phyloP scores from a whole-genome alignment of 2,113 vertebrate species.

The Pandion haliaetus region DNA sequence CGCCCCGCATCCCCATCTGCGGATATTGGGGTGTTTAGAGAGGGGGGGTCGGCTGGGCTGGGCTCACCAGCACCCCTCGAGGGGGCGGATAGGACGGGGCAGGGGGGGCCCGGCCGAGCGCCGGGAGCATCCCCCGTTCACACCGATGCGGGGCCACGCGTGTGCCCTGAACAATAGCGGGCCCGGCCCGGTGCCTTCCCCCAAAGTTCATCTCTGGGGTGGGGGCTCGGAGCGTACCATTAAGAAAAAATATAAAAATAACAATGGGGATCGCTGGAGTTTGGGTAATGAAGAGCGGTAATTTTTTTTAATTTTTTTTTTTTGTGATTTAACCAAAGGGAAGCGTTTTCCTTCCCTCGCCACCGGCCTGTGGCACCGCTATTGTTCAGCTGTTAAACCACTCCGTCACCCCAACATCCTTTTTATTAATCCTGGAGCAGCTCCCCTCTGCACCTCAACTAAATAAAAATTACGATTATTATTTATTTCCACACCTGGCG shows the following conservation, averaged over 20 bases:
- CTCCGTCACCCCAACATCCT: neutral
- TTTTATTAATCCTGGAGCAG: neutral
- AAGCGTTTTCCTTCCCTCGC: neutral
- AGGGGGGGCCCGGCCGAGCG: neutral
- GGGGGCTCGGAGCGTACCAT: neutral
- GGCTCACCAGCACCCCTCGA: neutral
- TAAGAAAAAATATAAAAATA: neutral
- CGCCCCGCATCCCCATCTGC: fast-evolving
- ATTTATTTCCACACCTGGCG: neutral
- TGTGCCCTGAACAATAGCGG: conserved; percentile 56
- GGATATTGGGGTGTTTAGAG: neutral
- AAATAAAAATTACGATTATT: neutral
- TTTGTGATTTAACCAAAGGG: neutral
- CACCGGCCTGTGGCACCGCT: conserved; percentile 6
- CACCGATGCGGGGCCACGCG: neutral
- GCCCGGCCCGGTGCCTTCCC: neutral
- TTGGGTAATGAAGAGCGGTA: neutral
- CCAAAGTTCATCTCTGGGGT: neutral
- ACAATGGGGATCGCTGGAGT: neutral
- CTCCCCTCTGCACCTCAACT: neutral
- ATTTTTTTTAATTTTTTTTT: neutral
- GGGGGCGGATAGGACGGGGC: neutral
- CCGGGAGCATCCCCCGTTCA: neutral
- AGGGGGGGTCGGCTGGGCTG: neutral
- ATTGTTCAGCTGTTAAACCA: conserved; percentile 34